Evolutionary conservation across 2,797 vertebrate species (phyloP).

Genomic region (Pipistrellus pipistrellus): DNA sequence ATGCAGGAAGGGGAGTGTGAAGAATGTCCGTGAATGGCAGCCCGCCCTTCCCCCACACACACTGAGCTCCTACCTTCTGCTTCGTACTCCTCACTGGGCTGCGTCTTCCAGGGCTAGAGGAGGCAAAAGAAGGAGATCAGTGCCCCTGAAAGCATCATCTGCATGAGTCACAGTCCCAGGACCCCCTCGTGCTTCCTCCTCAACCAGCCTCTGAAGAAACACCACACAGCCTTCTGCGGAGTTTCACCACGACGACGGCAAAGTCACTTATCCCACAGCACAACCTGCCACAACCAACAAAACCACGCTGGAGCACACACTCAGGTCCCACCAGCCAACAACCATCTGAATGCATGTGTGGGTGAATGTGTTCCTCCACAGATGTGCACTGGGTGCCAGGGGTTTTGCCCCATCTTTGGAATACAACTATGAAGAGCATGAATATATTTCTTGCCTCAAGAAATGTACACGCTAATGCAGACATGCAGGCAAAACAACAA

Average conservation of each 20-base stretch:
- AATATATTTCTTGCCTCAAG: neutral
- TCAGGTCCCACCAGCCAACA: neutral
- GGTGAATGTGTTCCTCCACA: constrained; percentile 8
- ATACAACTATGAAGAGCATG: neutral
- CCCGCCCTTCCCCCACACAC: neutral
- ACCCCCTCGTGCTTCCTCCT: neutral
- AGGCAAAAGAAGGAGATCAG: constrained; percentile 72
- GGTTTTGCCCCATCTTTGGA: neutral
- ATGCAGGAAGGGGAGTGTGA: neutral
- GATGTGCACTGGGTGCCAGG: neutral
- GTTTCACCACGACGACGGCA: neutral
- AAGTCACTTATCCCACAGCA: neutral
- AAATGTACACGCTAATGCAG: neutral
- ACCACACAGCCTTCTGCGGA: neutral
- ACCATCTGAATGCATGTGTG: neutral
- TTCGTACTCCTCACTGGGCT: constrained; percentile 90
- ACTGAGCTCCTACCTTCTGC: constrained; percentile 88
- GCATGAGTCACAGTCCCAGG: constrained; percentile 18
- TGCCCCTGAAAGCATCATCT: constrained; percentile 31
- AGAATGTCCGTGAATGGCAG: neutral
- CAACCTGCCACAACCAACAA: neutral
- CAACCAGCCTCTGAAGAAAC: constrained; percentile 20
- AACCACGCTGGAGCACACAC: neutral
- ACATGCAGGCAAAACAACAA: neutral
- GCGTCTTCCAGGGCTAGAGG: constrained; percentile 87